These are phyloP conservation scores for Trilocha varians DNA, from an alignment of 2,888 invertebrate species.

Conservation along the genomic window DNA sequence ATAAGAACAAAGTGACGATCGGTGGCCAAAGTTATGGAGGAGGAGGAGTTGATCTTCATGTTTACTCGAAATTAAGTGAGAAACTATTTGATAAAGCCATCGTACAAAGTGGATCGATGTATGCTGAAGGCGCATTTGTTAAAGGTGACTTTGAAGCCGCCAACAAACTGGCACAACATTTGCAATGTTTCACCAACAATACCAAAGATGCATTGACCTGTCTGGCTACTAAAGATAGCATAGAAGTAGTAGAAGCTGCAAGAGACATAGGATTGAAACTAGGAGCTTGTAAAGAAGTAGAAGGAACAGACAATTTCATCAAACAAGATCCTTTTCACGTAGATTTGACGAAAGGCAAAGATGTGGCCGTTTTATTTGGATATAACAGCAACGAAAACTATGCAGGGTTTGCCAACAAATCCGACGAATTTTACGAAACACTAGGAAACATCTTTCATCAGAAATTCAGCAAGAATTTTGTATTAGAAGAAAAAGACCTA, in stretches of 20 bases:
- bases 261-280: conserved; percentile 18
- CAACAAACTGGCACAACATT: conserved; percentile 26
- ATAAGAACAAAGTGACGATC: conserved; percentile 35
- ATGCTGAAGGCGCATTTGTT: conserved; percentile 21
- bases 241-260: conserved; percentile 26
- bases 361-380: conserved; percentile 29
- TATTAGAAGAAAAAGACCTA: conserved; percentile 14
- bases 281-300: conserved; percentile 30
- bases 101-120: conserved; percentile 37
- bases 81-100: conserved; percentile 36
- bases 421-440: conserved; percentile 17
- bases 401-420: conserved; percentile 16
- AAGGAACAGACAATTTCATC: conserved; percentile 22
- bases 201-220: conserved; percentile 25
- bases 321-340: conserved; percentile 20
- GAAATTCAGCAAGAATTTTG: conserved; percentile 15
- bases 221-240: conserved; percentile 25
- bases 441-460: conserved; percentile 12
- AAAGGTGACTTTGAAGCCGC: conserved; percentile 27
- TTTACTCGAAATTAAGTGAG: conserved; percentile 30
- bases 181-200: conserved; percentile 23
- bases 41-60: conserved; percentile 37
- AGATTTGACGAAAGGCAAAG: conserved; percentile 16
- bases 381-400: conserved; percentile 35
- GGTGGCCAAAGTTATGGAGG: conserved; percentile 49